Percentiles rank a stretch among this genome's conserved stretches.
Conservation (phyloP, 2,797 vertebrate species). For the Loris lydekkerianus region DNA sequence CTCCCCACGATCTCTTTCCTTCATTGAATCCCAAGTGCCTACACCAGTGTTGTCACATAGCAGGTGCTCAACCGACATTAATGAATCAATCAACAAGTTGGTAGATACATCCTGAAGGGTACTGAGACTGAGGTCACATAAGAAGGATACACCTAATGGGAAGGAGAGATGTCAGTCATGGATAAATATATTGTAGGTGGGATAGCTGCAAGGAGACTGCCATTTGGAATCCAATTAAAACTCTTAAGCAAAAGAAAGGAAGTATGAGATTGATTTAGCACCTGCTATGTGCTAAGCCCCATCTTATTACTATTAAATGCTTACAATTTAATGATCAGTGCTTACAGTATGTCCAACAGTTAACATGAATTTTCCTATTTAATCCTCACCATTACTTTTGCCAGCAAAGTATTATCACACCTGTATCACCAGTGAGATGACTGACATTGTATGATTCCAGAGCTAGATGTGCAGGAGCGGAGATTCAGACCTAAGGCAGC, state of each 20-base stretch:
- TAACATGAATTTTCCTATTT: neutral
- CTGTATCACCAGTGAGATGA: neutral
- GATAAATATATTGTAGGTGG: neutral
- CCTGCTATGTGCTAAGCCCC: neutral
- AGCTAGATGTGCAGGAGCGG: neutral
- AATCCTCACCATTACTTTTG: neutral
- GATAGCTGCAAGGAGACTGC: no score
- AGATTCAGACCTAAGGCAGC: neutral
- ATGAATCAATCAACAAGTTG: neutral
- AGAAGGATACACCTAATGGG: neutral
- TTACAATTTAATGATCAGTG: neutral
- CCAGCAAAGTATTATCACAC: neutral
- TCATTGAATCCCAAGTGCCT: neutral
- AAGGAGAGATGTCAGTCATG: neutral
- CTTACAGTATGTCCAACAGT: neutral
- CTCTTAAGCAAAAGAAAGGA: neutral
- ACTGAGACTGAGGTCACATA: neutral
- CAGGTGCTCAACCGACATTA: neutral
- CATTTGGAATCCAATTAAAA: neutral
- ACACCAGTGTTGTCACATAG: neutral
- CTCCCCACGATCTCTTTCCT: neutral
- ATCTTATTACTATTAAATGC: neutral
- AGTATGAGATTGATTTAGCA: neutral
- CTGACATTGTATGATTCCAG: neutral
- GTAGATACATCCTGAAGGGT: neutral